Conservation (phyloP, 2,888 invertebrate species). For the Nesidiocoris tenuis region DNA sequence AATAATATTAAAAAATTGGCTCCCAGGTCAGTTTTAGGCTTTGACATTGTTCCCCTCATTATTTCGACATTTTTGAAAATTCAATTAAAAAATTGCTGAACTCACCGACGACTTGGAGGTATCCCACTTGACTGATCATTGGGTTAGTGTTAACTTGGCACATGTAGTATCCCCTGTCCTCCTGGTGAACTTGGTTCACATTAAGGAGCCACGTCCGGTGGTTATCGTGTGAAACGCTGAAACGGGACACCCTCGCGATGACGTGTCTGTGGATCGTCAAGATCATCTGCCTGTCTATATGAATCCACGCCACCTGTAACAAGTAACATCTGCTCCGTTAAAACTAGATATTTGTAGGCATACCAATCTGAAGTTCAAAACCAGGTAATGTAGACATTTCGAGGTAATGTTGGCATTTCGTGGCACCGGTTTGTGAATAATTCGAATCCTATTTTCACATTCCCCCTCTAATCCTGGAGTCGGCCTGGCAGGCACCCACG, state of each 20-base stretch:
- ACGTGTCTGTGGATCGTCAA: constrained; percentile 89
- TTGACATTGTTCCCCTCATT: too few species aligned
- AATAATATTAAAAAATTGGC: too few species aligned
- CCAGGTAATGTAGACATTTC: too few species aligned
- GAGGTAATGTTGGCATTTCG: too few species aligned
- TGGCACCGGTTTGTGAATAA: too few species aligned
- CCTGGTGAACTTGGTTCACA: constrained; percentile 86
- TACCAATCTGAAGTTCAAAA: too few species aligned
- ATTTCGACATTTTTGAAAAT: background rate
- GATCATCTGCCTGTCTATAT: constrained; percentile 91
- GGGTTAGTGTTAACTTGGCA: constrained; percentile 89
- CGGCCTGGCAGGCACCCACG: too few species aligned
- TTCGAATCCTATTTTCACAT: too few species aligned
- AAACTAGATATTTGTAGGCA: too few species aligned
- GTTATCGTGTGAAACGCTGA: constrained; percentile 87
- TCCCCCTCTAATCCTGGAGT: too few species aligned
- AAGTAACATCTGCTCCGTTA: too few species aligned
- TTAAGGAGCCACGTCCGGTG: constrained; percentile 89
- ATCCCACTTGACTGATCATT: constrained; percentile 93
- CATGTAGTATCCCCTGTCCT: constrained; percentile 88
- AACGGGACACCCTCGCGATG: constrained; percentile 84
- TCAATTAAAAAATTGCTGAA: constrained; percentile 66
- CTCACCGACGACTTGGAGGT: constrained; percentile 89
- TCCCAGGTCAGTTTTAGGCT: too few species aligned
- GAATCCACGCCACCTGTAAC: constrained; percentile 87